Percentiles rank a stretch among this genome's conserved stretches.
phyloP scores from a whole-genome alignment of 53 echinoderm and acorn worm species.

The Patiria pectinifera region DNA sequence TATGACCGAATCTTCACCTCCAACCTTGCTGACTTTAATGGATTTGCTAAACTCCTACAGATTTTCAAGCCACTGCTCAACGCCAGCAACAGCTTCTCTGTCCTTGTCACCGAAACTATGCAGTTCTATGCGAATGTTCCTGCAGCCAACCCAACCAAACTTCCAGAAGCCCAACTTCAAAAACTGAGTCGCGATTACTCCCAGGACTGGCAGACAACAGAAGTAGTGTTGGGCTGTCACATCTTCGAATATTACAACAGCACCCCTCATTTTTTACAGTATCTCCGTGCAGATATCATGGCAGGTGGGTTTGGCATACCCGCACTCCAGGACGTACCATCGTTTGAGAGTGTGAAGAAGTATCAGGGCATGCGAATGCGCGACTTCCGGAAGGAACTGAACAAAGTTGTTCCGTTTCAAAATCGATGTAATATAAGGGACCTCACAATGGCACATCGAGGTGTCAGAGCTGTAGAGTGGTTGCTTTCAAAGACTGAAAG shows the following conservation, averaged over 20 bases:
- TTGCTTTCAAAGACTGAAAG: slow-evolving; percentile 16
- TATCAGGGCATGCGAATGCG: slow-evolving; percentile 40
- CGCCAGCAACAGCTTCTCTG: slow-evolving; percentile 19
- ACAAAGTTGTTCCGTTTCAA: slow-evolving; percentile 48
- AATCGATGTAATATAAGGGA: slow-evolving; percentile 35
- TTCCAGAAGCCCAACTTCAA: neutral
- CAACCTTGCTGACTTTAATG: slow-evolving; percentile 44
- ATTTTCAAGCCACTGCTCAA: slow-evolving; percentile 38
- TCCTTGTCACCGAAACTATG: slow-evolving; percentile 28
- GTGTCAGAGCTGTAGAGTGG: slow-evolving; percentile 39
- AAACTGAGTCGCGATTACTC: neutral
- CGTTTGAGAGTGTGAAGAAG: neutral
- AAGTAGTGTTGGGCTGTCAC: neutral
- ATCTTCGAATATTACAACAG: neutral
- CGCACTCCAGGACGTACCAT: slow-evolving; percentile 10
- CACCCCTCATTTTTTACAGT: slow-evolving; percentile 1
- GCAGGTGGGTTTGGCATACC: slow-evolving; percentile 29
- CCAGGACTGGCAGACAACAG: neutral
- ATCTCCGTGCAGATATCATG: slow-evolving; percentile 13
- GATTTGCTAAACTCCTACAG: neutral
- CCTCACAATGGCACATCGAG: slow-evolving; percentile 9
- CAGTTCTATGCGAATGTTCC: slow-evolving; percentile 3
- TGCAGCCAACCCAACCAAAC: neutral
- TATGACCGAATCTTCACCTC: slow-evolving; percentile 62
- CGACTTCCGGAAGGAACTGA: slow-evolving; percentile 28